Evolutionary conservation across 2,888 invertebrate genomes (phyloP).

Genomic region (Pseudococcus longispinus): DNA sequence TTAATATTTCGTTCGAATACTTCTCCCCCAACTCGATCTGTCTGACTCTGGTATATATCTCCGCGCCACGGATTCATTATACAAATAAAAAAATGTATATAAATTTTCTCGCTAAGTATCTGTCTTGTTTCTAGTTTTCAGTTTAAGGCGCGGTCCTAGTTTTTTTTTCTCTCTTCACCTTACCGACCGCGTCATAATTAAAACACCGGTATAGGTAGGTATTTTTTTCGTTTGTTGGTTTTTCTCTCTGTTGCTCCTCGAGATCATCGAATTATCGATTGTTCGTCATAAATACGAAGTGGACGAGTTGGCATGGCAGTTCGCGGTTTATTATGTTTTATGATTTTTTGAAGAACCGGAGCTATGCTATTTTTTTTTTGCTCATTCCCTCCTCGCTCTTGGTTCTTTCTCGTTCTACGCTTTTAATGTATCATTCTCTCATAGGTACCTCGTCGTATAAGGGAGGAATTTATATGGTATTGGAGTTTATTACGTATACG

Average conservation of each 20-base stretch:
- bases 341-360: neutral
- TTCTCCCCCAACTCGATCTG: neutral
- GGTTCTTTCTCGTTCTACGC: neutral
- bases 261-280: constrained; percentile 21
- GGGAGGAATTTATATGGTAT: constrained; percentile 53
- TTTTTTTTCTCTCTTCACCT: neutral
- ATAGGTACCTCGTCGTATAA: constrained; percentile 7
- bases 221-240: neutral
- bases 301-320: neutral
- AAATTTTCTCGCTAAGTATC: constrained; percentile 15
- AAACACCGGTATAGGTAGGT: neutral
- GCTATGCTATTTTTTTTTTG: neutral
- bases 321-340: constrained; percentile 19
- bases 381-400: neutral
- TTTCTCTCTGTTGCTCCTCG: neutral
- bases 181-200: neutral
- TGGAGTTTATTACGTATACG: constrained; percentile 49
- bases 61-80: constrained; percentile 1
- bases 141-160: constrained; percentile 28
- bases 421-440: neutral
- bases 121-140: constrained; percentile 21
- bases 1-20: neutral
- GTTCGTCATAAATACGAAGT: neutral
- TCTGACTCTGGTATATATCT: neutral
- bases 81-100: constrained; percentile 17